Evolutionary conservation across 2,797 vertebrate genomes (phyloP).

Genomic region (Chelmon rostratus): DNA sequence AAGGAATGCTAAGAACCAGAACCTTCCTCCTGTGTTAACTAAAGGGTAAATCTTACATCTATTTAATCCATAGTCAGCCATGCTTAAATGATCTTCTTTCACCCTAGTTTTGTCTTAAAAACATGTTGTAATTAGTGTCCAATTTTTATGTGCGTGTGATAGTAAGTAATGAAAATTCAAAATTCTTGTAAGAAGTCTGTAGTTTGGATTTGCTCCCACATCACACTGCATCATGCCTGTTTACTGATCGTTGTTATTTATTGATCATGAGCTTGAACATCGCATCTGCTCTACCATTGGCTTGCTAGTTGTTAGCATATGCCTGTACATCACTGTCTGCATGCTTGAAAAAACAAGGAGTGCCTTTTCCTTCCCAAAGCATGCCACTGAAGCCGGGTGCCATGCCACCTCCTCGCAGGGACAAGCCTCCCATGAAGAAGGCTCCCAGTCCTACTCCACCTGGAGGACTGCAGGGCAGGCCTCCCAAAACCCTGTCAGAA

Average conservation of each 20-base stretch:
- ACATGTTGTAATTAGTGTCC: neutral
- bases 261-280: slow-evolving; percentile 7
- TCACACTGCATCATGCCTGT: neutral
- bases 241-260: slow-evolving; percentile 7
- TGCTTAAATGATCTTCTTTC: neutral
- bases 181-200: too few species aligned
- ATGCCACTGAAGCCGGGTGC: slow-evolving; percentile 76
- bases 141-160: neutral
- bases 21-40: slow-evolving; percentile 80
- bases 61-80: neutral
- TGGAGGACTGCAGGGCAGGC: slow-evolving; percentile 76
- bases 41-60: slow-evolving; percentile 88
- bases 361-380: slow-evolving; percentile 61
- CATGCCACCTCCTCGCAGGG: slow-evolving; percentile 84
- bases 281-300: slow-evolving; percentile 8
- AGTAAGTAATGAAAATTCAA: neutral
- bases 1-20: slow-evolving; percentile 91
- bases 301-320: slow-evolving; percentile 4
- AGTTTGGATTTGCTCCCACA: neutral
- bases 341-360: slow-evolving; percentile 32
- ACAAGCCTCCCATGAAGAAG: slow-evolving; percentile 92
- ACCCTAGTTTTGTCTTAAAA: neutral
- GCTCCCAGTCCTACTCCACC: slow-evolving; percentile 85
- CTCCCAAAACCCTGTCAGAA: slow-evolving; percentile 81
- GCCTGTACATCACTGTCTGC: slow-evolving; percentile 19